Percentiles rank a stretch among this genome's conserved stretches.
Evolutionary conservation across 2,113 vertebrate genomes (phyloP).

Genomic region (Colistium nudipinnis): DNA sequence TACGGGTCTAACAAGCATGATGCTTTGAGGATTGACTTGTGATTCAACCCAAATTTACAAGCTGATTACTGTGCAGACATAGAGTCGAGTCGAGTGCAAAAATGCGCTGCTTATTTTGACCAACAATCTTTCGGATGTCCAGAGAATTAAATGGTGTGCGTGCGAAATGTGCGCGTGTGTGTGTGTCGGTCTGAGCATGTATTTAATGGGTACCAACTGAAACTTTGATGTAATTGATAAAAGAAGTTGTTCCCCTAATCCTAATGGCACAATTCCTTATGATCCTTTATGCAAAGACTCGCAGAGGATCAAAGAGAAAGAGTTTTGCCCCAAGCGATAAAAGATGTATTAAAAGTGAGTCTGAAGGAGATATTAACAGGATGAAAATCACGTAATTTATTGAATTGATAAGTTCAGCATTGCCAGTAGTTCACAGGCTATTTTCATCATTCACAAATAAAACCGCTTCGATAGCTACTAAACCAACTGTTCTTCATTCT

Average conservation of each 20-base stretch:
- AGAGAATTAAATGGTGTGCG: constrained; percentile 59
- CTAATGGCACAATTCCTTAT: constrained; percentile 83
- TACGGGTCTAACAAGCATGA: constrained; percentile 76
- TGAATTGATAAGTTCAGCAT: constrained; percentile 74
- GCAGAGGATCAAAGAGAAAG: constrained; percentile 81
- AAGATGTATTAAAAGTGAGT: constrained; percentile 81
- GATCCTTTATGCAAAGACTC: constrained; percentile 83
- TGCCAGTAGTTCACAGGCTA: constrained; percentile 65
- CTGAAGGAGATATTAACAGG: constrained; percentile 81
- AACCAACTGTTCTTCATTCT: constrained; percentile 56
- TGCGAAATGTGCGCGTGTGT: constrained; percentile 44
- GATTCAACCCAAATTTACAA: constrained; percentile 75
- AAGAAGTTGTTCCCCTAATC: constrained; percentile 79
- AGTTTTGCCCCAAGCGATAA: constrained; percentile 77
- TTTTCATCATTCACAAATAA: constrained; percentile 67
- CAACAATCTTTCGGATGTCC: constrained; percentile 68
- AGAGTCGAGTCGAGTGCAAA: constrained; percentile 61
- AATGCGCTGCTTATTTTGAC: constrained; percentile 65
- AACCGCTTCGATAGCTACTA: constrained; percentile 51
- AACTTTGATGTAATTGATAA: constrained; percentile 85
- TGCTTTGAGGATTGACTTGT: constrained; percentile 78
- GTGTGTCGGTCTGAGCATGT: constrained; percentile 50
- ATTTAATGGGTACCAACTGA: constrained; percentile 76
- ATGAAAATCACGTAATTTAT: constrained; percentile 79
- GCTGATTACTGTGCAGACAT: constrained; percentile 71